Conservation (phyloP, 2,113 vertebrate species). For the Sander vitreus region DNA sequence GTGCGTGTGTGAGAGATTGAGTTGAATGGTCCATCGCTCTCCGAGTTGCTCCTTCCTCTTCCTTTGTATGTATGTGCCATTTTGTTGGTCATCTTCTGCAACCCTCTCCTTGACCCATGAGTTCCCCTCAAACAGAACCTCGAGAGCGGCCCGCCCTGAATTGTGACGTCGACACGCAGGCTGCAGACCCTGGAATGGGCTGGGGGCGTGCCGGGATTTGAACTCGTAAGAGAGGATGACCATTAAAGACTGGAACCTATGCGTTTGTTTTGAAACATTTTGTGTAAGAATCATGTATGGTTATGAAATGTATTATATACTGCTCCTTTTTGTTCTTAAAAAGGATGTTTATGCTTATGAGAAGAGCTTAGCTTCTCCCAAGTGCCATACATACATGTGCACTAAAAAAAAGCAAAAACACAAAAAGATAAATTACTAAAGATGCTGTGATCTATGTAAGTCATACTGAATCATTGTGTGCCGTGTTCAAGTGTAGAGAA, state of each 20-base stretch:
- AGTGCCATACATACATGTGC: slow-evolving; percentile 81
- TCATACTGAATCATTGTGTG: slow-evolving; percentile 79
- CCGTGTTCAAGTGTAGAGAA: slow-evolving; percentile 75
- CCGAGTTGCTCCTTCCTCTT: slow-evolving; percentile 49
- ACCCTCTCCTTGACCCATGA: slow-evolving; percentile 35
- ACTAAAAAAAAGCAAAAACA: slow-evolving; percentile 80
- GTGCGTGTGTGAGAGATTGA: slow-evolving; percentile 56
- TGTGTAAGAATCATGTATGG: slow-evolving; percentile 84
- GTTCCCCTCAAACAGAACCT: slow-evolving; percentile 49
- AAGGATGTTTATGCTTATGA: slow-evolving; percentile 83
- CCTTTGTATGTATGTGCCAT: slow-evolving; percentile 72
- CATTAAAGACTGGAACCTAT: slow-evolving; percentile 55
- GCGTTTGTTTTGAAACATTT: slow-evolving; percentile 75
- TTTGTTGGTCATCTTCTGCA: slow-evolving; percentile 64
- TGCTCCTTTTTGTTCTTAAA: slow-evolving; percentile 84
- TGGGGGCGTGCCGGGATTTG: slow-evolving; percentile 20
- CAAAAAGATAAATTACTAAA: slow-evolving; percentile 79
- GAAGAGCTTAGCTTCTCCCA: slow-evolving; percentile 81
- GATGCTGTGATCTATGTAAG: slow-evolving; percentile 84
- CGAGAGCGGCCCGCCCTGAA: slow-evolving; percentile 44
- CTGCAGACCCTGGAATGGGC: slow-evolving; percentile 19
- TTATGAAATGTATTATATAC: slow-evolving; percentile 84
- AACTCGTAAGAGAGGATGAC: slow-evolving; percentile 59
- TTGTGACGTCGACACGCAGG: slow-evolving; percentile 39
- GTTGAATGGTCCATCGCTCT: slow-evolving; percentile 71